Conservation (phyloP, 2,797 vertebrate genomes). For the Falco peregrinus region DNA sequence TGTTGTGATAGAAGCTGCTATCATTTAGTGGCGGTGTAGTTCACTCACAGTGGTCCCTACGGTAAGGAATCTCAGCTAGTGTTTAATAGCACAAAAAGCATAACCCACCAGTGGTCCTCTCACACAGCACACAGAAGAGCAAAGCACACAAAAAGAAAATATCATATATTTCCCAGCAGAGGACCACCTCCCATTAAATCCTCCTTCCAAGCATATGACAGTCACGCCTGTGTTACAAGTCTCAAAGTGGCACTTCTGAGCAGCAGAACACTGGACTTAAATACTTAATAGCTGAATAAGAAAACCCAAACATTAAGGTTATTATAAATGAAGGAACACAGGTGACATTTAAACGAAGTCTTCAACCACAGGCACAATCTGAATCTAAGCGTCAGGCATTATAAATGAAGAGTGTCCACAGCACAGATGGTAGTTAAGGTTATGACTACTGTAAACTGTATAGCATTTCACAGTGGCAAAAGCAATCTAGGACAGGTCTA, state of each 20-base stretch:
- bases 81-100: not conserved
- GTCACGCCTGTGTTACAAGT: not conserved
- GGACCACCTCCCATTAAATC: not conserved
- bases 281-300: not conserved
- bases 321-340: not conserved
- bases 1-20: not conserved
- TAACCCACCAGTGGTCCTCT: not conserved
- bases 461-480: not conserved
- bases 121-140: not conserved
- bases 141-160: not conserved
- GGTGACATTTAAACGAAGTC: not conserved
- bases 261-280: not conserved
- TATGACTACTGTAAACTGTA: not conserved
- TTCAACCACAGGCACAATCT: not conserved
- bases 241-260: not conserved
- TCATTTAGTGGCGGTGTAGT: not conserved
- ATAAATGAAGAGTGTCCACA: not conserved
- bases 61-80: not conserved
- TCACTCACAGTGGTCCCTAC: not conserved
- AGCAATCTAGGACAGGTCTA: not conserved
- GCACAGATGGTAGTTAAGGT: not conserved
- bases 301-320: not conserved
- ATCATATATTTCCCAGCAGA: not conserved
- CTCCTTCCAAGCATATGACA: not conserved
- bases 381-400: accelerated